A percentile compares a stretch with the other conserved stretches of the same genome.
Conservation (phyloP, 2,888 invertebrate species). For the Oeneis ivallda region DNA sequence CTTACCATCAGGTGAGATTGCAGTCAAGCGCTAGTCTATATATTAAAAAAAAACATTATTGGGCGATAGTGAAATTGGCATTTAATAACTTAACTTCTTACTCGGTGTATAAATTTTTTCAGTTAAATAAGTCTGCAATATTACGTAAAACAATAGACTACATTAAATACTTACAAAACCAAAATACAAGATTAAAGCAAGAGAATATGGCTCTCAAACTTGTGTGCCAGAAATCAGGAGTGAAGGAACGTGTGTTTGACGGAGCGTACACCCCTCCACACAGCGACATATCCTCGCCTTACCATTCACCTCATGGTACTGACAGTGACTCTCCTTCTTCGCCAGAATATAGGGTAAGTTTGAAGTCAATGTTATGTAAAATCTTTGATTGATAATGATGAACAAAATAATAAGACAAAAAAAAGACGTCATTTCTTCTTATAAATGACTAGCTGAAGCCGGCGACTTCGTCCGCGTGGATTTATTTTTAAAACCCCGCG, state of each 20-base stretch:
- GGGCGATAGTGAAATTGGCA: too few species aligned
- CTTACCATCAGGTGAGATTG: too few species aligned
- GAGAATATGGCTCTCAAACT: conserved; percentile 92
- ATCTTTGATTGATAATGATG: too few species aligned
- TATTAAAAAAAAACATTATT: too few species aligned
- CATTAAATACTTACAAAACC: conserved; percentile 92
- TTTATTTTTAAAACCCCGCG: too few species aligned
- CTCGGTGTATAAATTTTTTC: conserved; percentile 45
- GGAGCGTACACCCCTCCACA: conserved; percentile 89
- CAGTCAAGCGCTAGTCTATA: too few species aligned
- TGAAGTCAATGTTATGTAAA: background rate
- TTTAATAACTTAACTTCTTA: too few species aligned
- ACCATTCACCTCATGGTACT: conserved; percentile 86
- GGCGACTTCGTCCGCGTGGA: too few species aligned
- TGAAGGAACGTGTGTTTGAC: conserved; percentile 86
- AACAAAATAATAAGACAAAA: background rate
- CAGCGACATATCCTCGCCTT: conserved; percentile 89
- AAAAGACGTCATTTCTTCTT: too few species aligned
- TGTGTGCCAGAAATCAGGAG: conserved; percentile 86
- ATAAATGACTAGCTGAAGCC: too few species aligned
- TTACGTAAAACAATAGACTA: conserved; percentile 98
- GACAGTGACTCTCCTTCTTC: conserved; percentile 86
- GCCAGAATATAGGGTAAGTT: conserved; percentile 81
- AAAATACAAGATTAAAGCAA: conserved; percentile 91
- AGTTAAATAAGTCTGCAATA: conserved; percentile 97